Base-by-base conservation (phyloP, 1,140 invertebrate species). In the Atta cephalotes region DNA sequence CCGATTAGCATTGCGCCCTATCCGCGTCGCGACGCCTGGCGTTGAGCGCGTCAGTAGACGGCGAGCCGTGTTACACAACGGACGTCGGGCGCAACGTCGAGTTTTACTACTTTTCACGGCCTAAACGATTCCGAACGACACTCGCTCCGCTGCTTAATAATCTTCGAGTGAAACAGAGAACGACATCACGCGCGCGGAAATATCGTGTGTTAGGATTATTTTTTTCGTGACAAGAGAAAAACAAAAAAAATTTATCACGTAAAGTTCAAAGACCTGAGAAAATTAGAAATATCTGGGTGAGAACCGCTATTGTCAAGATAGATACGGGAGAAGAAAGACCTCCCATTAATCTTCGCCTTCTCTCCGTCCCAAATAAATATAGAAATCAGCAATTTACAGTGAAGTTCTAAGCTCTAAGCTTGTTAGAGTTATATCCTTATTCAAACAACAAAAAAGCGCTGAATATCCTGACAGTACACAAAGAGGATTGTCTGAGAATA, bases 1-100 rank as follows among this genome's bases (percentile, higher is more conserved):
- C n/a, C 58, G 82, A 62, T 62, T 72, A 56, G 60, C 58, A 56
- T 77, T 74, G 72, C 82, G 87, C 49, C 81, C 35, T 81, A 51
- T 51, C 39, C 56, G 89, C 81, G 90, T 85, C 82, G 90, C 80
- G 90, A 88, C 90, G 91, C 91, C 88, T 85, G 89, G 85, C 90
- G 91, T 91, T 87, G 71, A 62, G 7, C 63, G 70, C 70, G 77
- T 90, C 89, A 93, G 92, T 93, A 92, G 74, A 90, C 88, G 88
- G 85, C 89, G 89, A 89, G 74, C 79, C 91, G 91, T 88, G 89
- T 18, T 72, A 35, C 16, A 87, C 78, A 86, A 86, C 88, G 89
- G 89, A 91, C 86, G 92, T 85, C 91, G 87, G 87, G 28, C 74
- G 10, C 1, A 86, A 16, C 92, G 87, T 68, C 58, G 91, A 91